A percentile compares a stretch with the other conserved stretches of the same genome.
Conservation (phyloP, 2,797 vertebrate species). For the Pseudotriccus pelzelni region DNA sequence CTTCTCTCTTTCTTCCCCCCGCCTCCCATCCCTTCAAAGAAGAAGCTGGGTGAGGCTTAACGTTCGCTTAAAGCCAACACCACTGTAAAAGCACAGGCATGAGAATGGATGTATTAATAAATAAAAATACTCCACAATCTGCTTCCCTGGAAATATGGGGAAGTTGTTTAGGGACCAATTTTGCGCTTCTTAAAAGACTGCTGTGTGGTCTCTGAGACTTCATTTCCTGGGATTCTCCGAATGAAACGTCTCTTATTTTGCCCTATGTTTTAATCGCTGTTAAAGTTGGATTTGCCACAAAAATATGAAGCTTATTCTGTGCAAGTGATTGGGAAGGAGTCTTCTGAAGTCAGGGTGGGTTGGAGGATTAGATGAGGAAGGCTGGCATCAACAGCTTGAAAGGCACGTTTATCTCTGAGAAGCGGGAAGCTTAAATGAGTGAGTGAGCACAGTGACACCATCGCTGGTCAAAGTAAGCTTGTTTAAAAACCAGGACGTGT, state of each 20-base stretch:
- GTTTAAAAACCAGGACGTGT: not conserved
- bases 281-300: slow-evolving; percentile 17
- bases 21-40: not conserved
- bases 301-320: not conserved
- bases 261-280: not conserved
- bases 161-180: not conserved
- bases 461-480: not conserved
- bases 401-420: not conserved
- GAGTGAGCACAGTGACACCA: not conserved
- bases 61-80: not conserved
- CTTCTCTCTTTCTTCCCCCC: not conserved
- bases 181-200: not conserved
- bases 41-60: not conserved
- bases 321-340: not conserved
- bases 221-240: not conserved
- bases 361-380: not conserved
- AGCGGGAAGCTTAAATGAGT: slow-evolving; percentile 31
- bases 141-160: not conserved
- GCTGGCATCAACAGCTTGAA: slow-evolving; percentile 22
- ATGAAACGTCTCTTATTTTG: not conserved
- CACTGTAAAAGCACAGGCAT: not conserved
- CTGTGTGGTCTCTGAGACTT: not conserved
- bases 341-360: not conserved
- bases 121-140: not conserved
- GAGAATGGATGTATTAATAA: not conserved